Evolutionary conservation across 1,140 invertebrate genomes (phyloP), one percentile per base, ranked within the genome.

Genomic region (Brachionus paranguensis): DNA sequence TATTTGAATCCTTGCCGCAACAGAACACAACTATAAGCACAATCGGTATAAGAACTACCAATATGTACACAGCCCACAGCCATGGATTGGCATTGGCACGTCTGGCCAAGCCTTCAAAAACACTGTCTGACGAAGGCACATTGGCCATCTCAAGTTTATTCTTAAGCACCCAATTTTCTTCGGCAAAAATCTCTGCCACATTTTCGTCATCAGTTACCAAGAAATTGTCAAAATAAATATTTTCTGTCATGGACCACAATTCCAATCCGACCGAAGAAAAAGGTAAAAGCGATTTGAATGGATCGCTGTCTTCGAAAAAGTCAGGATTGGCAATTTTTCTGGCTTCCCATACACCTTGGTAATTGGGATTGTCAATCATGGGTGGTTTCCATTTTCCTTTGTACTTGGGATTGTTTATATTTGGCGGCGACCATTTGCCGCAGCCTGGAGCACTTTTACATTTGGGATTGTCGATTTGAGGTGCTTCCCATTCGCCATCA

Each of bases 401-500:
- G 89, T 94, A 98, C 78, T 92, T 92, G 0, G 96, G 96, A 91
- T 99, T 99, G 84, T 93, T 92, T 53, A 97, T 93, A 85, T 93
- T 90, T 14, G 95, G 94, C 65, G 94, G 91, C 85, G 93, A 93
- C 94, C 97, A 99, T 83, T 92, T 90, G 2, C 97, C 97, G 91
- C 97, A 99, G 3, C 97, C 97, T 4, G 93, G 91, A 10, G 92
- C 94, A 85, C 93, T 91, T 86, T 91, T 91, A 88, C 96, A 98
- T n/a, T 91, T 92, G 0, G 96, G 95, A 91, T 99, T 87, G 90
- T 89, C 88, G 41, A 98, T 93, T 76, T 96, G 90, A 0, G 96
- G 94, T 17, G 97, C 93, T 90, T 99, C 97, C 96, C 97, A 99
- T 89, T 95, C 94, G 0, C 97, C 97, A 91, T 99, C 97, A 93